Conservation (phyloP, 1,140 invertebrate species). For the Psilanteris sp. region DNA sequence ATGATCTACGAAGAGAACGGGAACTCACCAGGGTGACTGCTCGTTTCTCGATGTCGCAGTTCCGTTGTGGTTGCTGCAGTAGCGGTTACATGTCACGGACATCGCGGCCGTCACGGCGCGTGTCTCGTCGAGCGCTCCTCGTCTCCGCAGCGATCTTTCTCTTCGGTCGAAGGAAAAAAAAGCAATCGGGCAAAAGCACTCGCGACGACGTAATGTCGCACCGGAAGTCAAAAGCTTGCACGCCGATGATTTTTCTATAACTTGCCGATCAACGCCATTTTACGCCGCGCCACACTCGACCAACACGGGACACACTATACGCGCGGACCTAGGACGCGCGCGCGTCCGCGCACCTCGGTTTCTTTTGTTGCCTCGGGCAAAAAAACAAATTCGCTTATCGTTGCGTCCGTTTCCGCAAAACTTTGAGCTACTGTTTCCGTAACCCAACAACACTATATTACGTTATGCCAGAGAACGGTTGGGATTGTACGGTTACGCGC, state of each 20-base stretch:
- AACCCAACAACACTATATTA: conserved; percentile 14
- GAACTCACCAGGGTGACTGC: conserved; percentile 19
- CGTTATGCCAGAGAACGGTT: conserved; percentile 13
- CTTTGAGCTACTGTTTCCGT: conserved; percentile 11
- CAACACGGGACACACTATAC: conserved; percentile 1
- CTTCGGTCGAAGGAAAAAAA: neutral
- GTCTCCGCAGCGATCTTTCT: neutral
- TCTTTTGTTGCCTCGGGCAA: neutral
- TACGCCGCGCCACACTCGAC: conserved; percentile 62
- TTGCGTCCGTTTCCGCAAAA: conserved; percentile 52
- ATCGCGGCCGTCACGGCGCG: conserved; percentile 69
- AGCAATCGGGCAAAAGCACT: neutral
- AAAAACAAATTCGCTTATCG: neutral
- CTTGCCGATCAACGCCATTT: conserved; percentile 77
- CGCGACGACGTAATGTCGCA: neutral
- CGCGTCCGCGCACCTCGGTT: neutral
- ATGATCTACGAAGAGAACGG: no score
- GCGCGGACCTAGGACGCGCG: neutral
- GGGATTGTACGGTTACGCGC: conserved; percentile 18
- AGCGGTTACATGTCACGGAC: conserved; percentile 68
- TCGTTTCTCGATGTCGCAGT: no score
- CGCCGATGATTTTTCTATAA: conserved; percentile 66
- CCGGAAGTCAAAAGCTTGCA: conserved; percentile 64
- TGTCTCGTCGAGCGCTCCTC: conserved; percentile 7
- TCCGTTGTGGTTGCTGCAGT: conserved; percentile 39